Evolutionary conservation across 2,888 invertebrate genomes (phyloP), one percentile per base, ranked within the genome.

Genomic region (Drosophila testacea): DNA sequence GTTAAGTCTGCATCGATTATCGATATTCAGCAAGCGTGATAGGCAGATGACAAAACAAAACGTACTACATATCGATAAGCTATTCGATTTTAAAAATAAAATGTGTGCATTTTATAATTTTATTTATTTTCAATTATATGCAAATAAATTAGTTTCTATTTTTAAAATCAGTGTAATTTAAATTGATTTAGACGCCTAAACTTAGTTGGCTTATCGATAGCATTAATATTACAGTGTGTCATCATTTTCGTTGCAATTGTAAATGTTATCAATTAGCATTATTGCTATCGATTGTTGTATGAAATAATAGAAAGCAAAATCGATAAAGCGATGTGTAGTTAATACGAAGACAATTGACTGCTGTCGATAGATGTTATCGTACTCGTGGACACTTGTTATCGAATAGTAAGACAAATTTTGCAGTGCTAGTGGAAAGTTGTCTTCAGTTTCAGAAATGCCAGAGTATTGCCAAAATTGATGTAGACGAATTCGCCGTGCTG

Each of bases 341-440:
- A 16, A 16, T 16, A 16, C 0, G 16, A 16, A 16, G 16, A 16
- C 16, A 16, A 16, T 16, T 1, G 16, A 16, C 16, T 16, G 16
- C 16, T 16, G n/a, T 44, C 79, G 79, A 74, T 78, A 59, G 7
- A 2, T 10, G 27, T 50, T 38, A 74, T 75, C 48, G 75, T 75
- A 75, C 75, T 63, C 75, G 75, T 75, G 75, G 74, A 74, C 75
- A 79, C 57, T 59, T 63, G 74, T n/a, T 60, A 75, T 75, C 75
- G 75, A 79, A 55, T 63, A 63, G 69, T 32, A 65, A 48, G 34
- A 59, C 16, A 66, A 54, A 62, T 69, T 75, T 77, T 77, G 51
- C 81, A 64, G 77, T 64, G 70, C 64, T 22, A 69, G 60, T 69
- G 74, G 56, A 38, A 60, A 48, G 22, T 22, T 66, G 73, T 57